Percentiles rank a stretch among this genome's conserved stretches.
Conservation (phyloP, 2,888 invertebrate species). For the Ophioninae sp. region DNA sequence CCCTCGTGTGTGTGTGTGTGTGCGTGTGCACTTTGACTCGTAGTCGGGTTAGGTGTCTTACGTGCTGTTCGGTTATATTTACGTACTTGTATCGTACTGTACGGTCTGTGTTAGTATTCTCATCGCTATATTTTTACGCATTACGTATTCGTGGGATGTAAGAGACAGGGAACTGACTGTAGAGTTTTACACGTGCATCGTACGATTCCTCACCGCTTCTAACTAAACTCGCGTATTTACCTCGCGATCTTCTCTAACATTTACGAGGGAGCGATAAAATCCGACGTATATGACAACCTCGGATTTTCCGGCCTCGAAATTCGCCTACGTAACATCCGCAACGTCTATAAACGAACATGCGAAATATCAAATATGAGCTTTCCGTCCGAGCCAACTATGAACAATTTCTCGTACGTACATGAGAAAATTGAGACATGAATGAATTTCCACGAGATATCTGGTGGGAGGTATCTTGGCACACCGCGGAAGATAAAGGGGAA, state of each 20-base stretch:
- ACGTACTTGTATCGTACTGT: slow-evolving; percentile 61
- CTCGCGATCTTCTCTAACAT: slow-evolving; percentile 15
- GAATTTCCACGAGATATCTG: slow-evolving; percentile 54
- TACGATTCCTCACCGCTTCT: slow-evolving; percentile 25
- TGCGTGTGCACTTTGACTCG: slow-evolving; percentile 4
- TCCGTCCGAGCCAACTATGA: slow-evolving; percentile 5
- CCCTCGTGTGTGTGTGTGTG: neutral
- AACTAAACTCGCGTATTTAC: slow-evolving; percentile 7
- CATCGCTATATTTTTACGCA: slow-evolving; percentile 62
- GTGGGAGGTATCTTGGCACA: slow-evolving; percentile 61
- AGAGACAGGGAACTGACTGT: slow-evolving; percentile 33
- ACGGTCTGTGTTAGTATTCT: slow-evolving; percentile 58
- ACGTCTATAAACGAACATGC: neutral
- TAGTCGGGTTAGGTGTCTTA: slow-evolving; percentile 18
- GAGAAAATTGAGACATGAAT: slow-evolving; percentile 61
- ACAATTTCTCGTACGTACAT: slow-evolving; percentile 20
- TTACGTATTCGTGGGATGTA: slow-evolving; percentile 65
- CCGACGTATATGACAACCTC: slow-evolving; percentile 21
- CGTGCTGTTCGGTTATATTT: slow-evolving; percentile 56
- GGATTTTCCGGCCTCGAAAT: slow-evolving; percentile 1
- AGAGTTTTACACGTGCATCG: slow-evolving; percentile 19
- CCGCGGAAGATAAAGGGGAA: neutral
- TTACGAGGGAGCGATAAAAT: slow-evolving; percentile 18
- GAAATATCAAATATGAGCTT: neutral
- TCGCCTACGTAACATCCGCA: slow-evolving; percentile 13